Conservation (phyloP, 2,888 invertebrate genomes). For the Lapara coniferarum region DNA sequence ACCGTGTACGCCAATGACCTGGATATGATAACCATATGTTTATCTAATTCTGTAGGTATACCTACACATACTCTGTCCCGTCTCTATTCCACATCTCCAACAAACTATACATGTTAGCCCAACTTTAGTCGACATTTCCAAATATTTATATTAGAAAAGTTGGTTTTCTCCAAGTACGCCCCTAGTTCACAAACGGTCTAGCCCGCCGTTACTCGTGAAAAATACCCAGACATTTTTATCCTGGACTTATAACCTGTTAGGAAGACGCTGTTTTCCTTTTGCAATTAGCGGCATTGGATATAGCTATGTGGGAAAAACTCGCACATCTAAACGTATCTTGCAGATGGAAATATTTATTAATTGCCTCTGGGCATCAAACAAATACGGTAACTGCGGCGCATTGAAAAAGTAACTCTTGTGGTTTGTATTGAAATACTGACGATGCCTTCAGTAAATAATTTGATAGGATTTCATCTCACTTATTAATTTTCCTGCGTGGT, state of each 20-base stretch:
- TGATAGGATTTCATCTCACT: too few species aligned
- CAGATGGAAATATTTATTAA: constrained; percentile 9
- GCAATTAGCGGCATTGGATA: constrained; percentile 52
- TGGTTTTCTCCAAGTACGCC: constrained; percentile 38
- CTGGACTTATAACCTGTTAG: constrained; percentile 63
- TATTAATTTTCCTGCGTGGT: too few species aligned
- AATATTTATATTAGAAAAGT: background rate
- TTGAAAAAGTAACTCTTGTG: too few species aligned
- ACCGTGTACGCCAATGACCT: too few species aligned
- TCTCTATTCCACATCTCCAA: too few species aligned
- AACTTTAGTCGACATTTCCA: background rate
- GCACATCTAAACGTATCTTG: constrained; percentile 5
- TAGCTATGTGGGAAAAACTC: constrained; percentile 1
- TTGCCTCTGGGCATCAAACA: background rate
- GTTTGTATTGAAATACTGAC: too few species aligned
- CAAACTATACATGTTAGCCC: too few species aligned
- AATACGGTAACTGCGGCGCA: too few species aligned
- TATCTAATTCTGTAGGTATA: too few species aligned
- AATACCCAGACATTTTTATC: constrained; percentile 72
- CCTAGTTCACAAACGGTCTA: constrained; percentile 53
- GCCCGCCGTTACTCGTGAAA: constrained; percentile 60
- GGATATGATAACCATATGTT: too few species aligned
- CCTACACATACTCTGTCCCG: too few species aligned
- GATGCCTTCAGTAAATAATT: too few species aligned
- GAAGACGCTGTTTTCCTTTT: constrained; percentile 51